Evolutionary conservation across 2,888 invertebrate genomes (phyloP), one percentile per base, ranked within the genome.

Genomic region (Melieria omissa): DNA sequence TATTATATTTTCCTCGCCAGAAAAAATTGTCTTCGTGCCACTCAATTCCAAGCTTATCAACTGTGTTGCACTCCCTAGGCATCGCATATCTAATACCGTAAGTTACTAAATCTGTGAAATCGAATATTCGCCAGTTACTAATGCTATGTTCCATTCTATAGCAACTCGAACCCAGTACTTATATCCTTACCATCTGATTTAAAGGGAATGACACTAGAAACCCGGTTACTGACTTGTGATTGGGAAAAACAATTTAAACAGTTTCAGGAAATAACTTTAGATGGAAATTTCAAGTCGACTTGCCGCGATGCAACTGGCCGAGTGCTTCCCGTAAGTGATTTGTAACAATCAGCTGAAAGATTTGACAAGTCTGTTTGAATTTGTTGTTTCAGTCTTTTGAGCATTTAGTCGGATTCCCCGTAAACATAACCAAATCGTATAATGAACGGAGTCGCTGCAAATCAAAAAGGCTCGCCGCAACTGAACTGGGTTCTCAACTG

Each of bases 231-330:
- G 73, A 90, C 89, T 64, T 91, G 91, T 86, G 89, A 91, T 83
- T 91, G 91, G 91, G 88, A 89, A 81, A 88, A 89, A 79, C 90
- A 90, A 81, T 91, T 91, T 82, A 88, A 89, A 75, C 89, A 88
- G 80, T 91, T 91, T 81, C 90, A 91, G 81, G 89, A 89, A 70
- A 89, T 89, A 42, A 91, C 91, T 7, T 88, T 89, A 79, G 86
- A 86, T 72, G 91, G 91, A 42, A 90, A 90, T 14, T 91, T 91
- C 83, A 90, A 90, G 77, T 90, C 91, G 4, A 84, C 90, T 63
- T 91, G 91, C 81, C 89, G 89, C 87, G 89, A 89, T 75, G 88
- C 88, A 65, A 58, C 16, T 52, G 29, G 29, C 29, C 29, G 29
- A 29, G 29, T 29, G 29, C 29, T 29, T 29, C 29, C 44, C 29